Evolutionary conservation across 1,140 invertebrate species (phyloP).

Genomic region (Mylabris phalerata): DNA sequence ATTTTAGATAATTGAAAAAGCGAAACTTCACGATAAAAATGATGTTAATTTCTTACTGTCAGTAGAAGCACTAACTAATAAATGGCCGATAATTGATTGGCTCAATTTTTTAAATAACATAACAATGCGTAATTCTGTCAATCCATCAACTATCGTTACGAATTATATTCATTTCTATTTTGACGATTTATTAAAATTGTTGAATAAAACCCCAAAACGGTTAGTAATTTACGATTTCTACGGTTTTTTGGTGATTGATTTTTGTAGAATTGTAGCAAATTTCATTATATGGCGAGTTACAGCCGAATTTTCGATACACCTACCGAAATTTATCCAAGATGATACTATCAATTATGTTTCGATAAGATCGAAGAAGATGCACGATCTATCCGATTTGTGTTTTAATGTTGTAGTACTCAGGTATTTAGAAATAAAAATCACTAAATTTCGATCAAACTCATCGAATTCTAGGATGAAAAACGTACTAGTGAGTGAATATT

Average conservation of each 20-base stretch:
- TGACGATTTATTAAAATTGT: neutral
- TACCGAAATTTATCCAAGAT: constrained; percentile 3
- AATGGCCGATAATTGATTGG: constrained; percentile 9
- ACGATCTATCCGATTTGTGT: neutral
- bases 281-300: constrained; percentile 18
- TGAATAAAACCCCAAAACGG: neutral
- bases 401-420: neutral
- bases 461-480: constrained; percentile 6
- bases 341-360: neutral
- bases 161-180: no score
- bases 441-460: no score
- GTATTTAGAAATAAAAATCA: no score
- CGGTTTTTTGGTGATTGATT: no score
- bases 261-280: constrained; percentile 12
- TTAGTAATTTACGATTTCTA: neutral
- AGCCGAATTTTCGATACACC: neutral
- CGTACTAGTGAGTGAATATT: constrained; percentile 10
- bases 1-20: neutral
- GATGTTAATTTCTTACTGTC: neutral
- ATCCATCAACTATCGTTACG: neutral
- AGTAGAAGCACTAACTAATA: neutral
- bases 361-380: neutral
- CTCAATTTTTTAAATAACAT: constrained; percentile 7
- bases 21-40: neutral
- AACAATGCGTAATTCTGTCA: neutral